phyloP scores from a whole-genome alignment of 2,797 vertebrate genomes.

The Acanthiza pusilla region DNA sequence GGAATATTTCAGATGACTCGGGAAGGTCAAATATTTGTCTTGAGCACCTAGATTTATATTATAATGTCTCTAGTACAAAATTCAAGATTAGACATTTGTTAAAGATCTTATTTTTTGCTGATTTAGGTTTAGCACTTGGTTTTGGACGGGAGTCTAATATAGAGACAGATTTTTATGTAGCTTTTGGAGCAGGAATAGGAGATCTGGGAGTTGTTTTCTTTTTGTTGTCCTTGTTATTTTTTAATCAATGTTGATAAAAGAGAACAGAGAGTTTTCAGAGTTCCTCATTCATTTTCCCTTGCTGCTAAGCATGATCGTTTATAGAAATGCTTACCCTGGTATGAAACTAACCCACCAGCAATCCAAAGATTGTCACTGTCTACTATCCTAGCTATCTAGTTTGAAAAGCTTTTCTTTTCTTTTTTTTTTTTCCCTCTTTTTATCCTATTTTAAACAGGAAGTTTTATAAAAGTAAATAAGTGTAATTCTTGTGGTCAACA shows the following conservation, averaged over 20 bases:
- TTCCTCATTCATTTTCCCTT: background rate
- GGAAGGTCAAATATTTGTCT: background rate
- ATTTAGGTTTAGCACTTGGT: background rate
- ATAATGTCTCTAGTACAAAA: background rate
- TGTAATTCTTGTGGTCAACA: background rate
- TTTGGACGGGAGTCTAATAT: background rate
- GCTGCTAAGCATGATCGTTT: background rate
- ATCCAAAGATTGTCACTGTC: background rate
- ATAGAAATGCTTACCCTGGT: background rate
- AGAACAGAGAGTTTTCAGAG: background rate
- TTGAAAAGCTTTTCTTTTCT: background rate
- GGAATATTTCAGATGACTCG: background rate
- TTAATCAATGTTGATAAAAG: background rate
- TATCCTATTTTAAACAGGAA: background rate
- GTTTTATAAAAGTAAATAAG: background rate
- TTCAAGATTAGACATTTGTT: background rate
- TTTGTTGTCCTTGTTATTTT: background rate
- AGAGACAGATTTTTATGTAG: background rate
- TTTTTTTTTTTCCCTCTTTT: rapidly evolving
- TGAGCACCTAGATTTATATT: background rate
- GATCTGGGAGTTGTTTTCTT: background rate
- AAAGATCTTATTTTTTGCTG: background rate
- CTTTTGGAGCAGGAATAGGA: background rate
- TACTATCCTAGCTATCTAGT: background rate
- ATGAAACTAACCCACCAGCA: background rate